Evolutionary conservation across 2,888 invertebrate genomes (phyloP).

Genomic region (Drosophila affinis): DNA sequence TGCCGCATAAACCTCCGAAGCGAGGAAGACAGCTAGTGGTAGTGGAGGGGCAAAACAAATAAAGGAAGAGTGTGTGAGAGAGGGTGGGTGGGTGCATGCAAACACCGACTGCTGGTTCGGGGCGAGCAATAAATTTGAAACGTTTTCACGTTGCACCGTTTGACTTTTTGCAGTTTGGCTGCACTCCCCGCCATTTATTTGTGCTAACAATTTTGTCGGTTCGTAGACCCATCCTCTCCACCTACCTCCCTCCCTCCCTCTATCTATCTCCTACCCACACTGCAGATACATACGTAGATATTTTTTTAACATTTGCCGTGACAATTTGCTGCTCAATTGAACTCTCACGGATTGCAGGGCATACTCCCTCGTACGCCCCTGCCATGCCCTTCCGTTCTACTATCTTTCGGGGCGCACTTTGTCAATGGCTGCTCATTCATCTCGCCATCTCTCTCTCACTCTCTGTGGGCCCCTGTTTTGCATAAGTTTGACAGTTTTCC

Average conservation of each 20-base stretch:
- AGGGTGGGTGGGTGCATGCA: slow-evolving; percentile 43
- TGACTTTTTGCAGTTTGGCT: slow-evolving; percentile 54
- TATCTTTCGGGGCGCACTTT: slow-evolving; percentile 29
- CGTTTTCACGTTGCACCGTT: slow-evolving; percentile 72
- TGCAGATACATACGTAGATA: slow-evolving; percentile 12
- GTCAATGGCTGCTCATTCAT: slow-evolving; percentile 33
- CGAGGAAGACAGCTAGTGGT: not conserved
- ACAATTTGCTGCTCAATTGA: slow-evolving; percentile 80
- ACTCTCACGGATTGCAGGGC: slow-evolving; percentile 59
- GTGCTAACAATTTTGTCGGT: slow-evolving; percentile 69
- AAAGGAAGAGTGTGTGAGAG: not conserved
- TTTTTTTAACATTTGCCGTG: slow-evolving; percentile 33
- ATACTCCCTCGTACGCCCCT: slow-evolving; percentile 1
- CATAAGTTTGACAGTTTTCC: slow-evolving; percentile 74
- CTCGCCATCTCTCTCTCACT: not conserved
- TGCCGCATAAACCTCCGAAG: not conserved
- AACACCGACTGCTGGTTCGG: slow-evolving; percentile 44
- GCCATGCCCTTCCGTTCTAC: not conserved
- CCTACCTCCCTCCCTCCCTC: not conserved
- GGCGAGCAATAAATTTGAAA: slow-evolving; percentile 64
- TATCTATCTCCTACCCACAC: not conserved
- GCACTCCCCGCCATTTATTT: slow-evolving; percentile 55
- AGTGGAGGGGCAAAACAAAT: not conserved
- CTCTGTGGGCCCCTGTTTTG: slow-evolving; percentile 56
- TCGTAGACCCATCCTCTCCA: slow-evolving; percentile 9